These are phyloP conservation scores for Lepidochrysops patricia DNA, from an alignment of 2,888 invertebrate genomes.

Conservation along the genomic window DNA sequence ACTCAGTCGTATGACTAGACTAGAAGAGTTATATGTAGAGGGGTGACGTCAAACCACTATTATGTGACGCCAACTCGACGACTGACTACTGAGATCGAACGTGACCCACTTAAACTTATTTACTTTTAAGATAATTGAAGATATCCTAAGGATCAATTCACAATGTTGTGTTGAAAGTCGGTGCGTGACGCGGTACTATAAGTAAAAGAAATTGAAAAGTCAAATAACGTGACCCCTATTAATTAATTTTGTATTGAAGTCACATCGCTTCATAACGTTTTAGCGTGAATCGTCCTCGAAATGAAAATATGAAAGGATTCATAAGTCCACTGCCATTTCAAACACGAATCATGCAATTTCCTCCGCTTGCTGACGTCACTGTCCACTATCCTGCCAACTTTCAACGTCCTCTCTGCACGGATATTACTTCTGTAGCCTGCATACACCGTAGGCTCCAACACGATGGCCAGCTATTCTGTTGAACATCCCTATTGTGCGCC, in stretches of 20 bases:
- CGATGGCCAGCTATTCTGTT: slow-evolving; percentile 43
- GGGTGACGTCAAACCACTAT: not conserved
- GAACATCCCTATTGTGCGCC: slow-evolving; percentile 58
- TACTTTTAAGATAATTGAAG: not conserved
- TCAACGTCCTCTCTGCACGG: not conserved
- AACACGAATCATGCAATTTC: not conserved
- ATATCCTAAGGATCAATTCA: no score
- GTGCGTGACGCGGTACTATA: no score
- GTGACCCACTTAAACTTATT: not conserved
- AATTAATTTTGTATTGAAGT: no score
- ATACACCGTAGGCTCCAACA: slow-evolving; percentile 33
- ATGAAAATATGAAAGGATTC: no score
- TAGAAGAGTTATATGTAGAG: not conserved
- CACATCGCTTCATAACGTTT: no score
- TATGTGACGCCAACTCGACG: not conserved
- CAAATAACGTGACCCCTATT: no score
- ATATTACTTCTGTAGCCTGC: not conserved
- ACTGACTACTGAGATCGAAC: not conserved
- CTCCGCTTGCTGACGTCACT: not conserved
- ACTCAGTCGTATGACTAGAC: no score
- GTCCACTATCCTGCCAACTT: no score
- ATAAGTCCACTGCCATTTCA: not conserved
- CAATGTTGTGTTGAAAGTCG: no score
- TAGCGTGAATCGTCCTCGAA: no score
- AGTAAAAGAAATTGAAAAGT: no score